A percentile compares a stretch with the other conserved stretches of the same genome.
Evolutionary conservation across 2,888 invertebrate genomes (phyloP).

Genomic region (Xanthorhoe spadicearia): DNA sequence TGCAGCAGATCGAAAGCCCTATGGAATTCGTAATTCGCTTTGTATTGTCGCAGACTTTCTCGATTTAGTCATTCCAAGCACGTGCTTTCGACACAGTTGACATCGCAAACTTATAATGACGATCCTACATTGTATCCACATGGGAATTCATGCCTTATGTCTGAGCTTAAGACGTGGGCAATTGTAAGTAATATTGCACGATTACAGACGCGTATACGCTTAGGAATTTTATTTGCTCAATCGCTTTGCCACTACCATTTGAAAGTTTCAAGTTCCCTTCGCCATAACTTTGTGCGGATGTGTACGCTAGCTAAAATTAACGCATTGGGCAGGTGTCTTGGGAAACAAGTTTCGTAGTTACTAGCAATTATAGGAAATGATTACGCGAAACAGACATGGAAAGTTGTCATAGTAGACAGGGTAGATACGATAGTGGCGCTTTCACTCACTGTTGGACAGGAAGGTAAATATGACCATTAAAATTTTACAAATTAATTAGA

Average conservation of each 20-base stretch:
- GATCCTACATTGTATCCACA: slow-evolving; percentile 46
- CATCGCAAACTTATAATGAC: slow-evolving; percentile 55
- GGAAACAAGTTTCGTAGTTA: slow-evolving; percentile 43
- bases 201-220: slow-evolving; percentile 38
- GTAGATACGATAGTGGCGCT: slow-evolving; percentile 24
- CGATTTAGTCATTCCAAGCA: slow-evolving; percentile 67
- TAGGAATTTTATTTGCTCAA: slow-evolving; percentile 53
- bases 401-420: slow-evolving; percentile 34
- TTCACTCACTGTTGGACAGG: slow-evolving; percentile 34
- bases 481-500: background rate
- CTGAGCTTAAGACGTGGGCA: slow-evolving; percentile 35
- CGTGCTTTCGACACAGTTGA: slow-evolving; percentile 64
- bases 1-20: slow-evolving; percentile 56
- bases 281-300: slow-evolving; percentile 27
- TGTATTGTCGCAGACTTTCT: slow-evolving; percentile 66
- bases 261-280: slow-evolving; percentile 34
- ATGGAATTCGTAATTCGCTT: slow-evolving; percentile 53
- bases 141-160: slow-evolving; percentile 50
- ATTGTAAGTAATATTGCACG: slow-evolving; percentile 12
- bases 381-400: slow-evolving; percentile 44
- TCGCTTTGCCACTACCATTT: slow-evolving; percentile 36
- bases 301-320: slow-evolving; percentile 25
- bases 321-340: slow-evolving; percentile 27
- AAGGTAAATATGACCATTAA: slow-evolving; percentile 26
- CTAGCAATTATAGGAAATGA: slow-evolving; percentile 44